These are phyloP conservation scores for Anoura caudifer DNA, from an alignment of 2,113 vertebrate genomes.

Conservation along the genomic window DNA sequence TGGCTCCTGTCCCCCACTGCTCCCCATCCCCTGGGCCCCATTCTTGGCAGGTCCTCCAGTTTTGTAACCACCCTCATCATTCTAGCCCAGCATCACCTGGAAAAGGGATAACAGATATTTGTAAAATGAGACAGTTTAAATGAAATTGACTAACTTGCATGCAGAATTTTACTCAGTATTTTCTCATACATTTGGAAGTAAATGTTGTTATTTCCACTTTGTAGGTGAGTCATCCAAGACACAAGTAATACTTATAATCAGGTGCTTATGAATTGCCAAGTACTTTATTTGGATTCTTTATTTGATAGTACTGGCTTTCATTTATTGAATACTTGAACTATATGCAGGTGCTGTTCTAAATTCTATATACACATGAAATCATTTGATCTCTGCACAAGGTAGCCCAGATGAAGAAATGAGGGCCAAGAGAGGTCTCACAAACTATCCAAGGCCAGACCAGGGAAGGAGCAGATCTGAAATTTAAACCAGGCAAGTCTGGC, in stretches of 20 bases:
- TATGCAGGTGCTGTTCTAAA: neutral
- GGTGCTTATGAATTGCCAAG: neutral
- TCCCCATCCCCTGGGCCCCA: neutral
- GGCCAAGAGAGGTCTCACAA: neutral
- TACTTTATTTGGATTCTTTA: neutral
- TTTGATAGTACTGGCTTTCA: neutral
- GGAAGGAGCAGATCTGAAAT: neutral
- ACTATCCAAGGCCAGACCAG: neutral
- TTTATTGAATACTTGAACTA: neutral
- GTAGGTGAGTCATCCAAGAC: neutral
- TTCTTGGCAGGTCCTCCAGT: neutral
- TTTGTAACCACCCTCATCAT: neutral
- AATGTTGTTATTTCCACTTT: neutral
- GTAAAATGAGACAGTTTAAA: neutral
- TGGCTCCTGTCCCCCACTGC: accelerated
- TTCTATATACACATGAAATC: neutral
- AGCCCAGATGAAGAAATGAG: neutral
- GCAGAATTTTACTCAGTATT: neutral
- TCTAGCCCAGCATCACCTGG: neutral
- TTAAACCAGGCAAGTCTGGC: neutral
- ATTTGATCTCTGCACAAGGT: neutral
- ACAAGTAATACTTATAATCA: neutral
- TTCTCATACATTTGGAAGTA: neutral
- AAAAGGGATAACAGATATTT: neutral
- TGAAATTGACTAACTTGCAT: neutral